Evolutionary conservation across 1,140 invertebrate species (phyloP).

Genomic region (Pseudachorutes palmiensis): DNA sequence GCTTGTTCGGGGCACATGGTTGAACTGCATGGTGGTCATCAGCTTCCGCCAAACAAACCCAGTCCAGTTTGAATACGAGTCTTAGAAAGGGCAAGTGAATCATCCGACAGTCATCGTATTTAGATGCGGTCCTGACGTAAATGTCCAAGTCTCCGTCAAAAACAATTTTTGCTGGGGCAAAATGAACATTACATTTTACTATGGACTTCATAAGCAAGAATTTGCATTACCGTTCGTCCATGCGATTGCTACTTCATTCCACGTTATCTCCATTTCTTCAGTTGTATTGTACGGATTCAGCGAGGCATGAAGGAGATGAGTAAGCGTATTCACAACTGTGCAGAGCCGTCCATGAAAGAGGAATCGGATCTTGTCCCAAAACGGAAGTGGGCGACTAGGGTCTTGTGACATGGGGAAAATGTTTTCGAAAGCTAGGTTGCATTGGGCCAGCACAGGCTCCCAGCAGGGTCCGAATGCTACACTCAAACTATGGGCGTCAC

Average conservation of each 20-base stretch:
- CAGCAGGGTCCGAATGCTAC: conserved; percentile 96
- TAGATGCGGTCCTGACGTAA: conserved; percentile 90
- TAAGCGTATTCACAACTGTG: conserved; percentile 73
- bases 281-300: conserved; percentile 97
- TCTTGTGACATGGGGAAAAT: conserved; percentile 78
- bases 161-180: conserved; percentile 61
- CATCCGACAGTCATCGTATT: conserved; percentile 93
- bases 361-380: conserved; percentile 95
- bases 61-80: conserved; percentile 74
- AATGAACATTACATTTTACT: conserved; percentile 15
- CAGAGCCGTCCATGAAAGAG: conserved; percentile 87
- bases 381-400: conserved; percentile 84
- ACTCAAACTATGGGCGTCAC: conserved; percentile 75
- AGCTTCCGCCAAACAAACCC: conserved; percentile 85
- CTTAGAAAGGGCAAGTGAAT: conserved; percentile 83
- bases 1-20: conserved; percentile 90
- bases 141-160: conserved; percentile 78
- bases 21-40: conserved; percentile 94
- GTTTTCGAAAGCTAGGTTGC: conserved; percentile 78
- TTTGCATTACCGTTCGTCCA: conserved; percentile 77
- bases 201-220: background rate
- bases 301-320: conserved; percentile 83
- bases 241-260: conserved; percentile 82
- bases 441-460: conserved; percentile 95
- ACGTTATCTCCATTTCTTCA: conserved; percentile 96